Conservation (phyloP, 2,113 vertebrate genomes). For the Thalassoma bifasciatum region DNA sequence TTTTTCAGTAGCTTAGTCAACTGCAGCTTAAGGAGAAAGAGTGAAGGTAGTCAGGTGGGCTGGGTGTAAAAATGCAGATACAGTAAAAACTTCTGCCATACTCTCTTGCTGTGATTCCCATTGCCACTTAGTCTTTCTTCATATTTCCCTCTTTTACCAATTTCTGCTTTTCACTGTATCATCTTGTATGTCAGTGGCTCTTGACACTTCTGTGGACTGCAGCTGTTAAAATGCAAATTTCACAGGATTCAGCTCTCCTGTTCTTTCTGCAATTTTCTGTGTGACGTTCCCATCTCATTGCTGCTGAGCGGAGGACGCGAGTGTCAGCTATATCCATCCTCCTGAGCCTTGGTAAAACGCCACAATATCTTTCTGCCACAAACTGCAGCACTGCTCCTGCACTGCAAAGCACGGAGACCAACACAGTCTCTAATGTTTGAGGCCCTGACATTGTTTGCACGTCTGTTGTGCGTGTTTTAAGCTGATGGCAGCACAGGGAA, state of each 20-base stretch:
- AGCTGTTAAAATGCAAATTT: constrained; percentile 81
- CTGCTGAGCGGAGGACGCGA: constrained; percentile 56
- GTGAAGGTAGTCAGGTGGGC: not conserved
- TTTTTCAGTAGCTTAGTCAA: no score
- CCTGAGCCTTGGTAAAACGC: constrained; percentile 57
- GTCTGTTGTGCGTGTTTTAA: constrained; percentile 45
- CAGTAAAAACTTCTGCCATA: constrained; percentile 31
- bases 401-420: constrained; percentile 29
- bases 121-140: constrained; percentile 27
- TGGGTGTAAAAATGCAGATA: constrained; percentile 24
- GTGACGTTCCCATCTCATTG: constrained; percentile 65
- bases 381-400: constrained; percentile 45
- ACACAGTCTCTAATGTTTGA: constrained; percentile 39
- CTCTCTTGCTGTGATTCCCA: constrained; percentile 34
- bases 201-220: constrained; percentile 77
- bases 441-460: constrained; percentile 50
- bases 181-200: constrained; percentile 54
- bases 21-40: not conserved
- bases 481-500: constrained; percentile 39
- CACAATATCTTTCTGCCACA: constrained; percentile 44
- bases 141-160: constrained; percentile 30
- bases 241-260: constrained; percentile 72
- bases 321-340: constrained; percentile 72
- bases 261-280: constrained; percentile 71
- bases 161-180: constrained; percentile 51